Evolutionary conservation across 2,797 vertebrate genomes (phyloP).

Genomic region (Balearica regulorum): DNA sequence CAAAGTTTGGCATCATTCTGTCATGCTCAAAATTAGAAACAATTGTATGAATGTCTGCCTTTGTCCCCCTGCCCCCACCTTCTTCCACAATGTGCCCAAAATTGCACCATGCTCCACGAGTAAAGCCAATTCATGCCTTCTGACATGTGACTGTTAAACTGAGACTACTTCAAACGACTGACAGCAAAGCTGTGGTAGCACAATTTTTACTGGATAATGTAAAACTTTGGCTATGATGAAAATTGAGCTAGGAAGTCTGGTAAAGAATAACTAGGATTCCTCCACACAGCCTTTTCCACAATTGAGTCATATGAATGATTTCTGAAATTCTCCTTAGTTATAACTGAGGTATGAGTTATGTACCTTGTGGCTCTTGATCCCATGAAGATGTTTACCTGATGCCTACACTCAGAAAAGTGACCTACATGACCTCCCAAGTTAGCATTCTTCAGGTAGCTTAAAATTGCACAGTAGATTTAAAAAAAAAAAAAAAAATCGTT

Average conservation of each 20-base stretch:
- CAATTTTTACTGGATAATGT: neutral
- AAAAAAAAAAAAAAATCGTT: neutral
- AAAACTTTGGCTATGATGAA: neutral
- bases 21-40: neutral
- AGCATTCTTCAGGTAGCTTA: neutral
- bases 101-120: accelerated
- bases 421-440: neutral
- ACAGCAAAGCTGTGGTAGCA: neutral
- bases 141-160: neutral
- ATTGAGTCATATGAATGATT: neutral
- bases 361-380: neutral
- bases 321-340: neutral
- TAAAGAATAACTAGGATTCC: neutral
- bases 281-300: neutral
- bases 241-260: neutral
- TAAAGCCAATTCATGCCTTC: neutral
- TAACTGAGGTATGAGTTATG: neutral
- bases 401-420: neutral
- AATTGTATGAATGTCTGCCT: neutral
- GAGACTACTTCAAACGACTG: neutral
- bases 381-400: neutral
- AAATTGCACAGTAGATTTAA: neutral
- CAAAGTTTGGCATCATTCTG: neutral
- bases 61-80: neutral
- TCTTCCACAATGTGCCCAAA: neutral